Base-by-base conservation (phyloP, 1,140 invertebrate species). In the Thalassaphorura encarpata region DNA sequence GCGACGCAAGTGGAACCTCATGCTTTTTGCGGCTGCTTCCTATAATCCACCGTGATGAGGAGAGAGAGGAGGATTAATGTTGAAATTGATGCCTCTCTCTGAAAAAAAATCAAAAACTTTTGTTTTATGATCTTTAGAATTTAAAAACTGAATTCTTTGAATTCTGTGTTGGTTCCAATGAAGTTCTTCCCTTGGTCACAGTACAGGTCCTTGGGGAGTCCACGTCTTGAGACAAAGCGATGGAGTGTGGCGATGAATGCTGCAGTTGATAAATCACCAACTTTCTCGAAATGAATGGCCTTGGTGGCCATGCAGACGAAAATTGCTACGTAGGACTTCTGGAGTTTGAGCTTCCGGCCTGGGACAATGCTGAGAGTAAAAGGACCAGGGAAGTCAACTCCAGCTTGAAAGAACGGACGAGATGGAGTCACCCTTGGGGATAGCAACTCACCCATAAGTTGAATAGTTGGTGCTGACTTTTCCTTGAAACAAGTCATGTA, bases 351-450 rank as follows among this genome's bases (percentile, higher is more conserved):
- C 15, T 54, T 55, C 33, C 68, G 52, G 2, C 54, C 54, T 18
- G 47, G 45, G 19, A 56, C 45, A 13, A 48, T 49, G 49, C 66
- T 69, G 0, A 71, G 51, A n/a, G 46, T n/a, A 24, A 73, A 66
- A 8, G 69, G 68, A 3, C 73, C 73, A 1, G 67, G 69, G 53
- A 66, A 74, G 61, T 75, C 72, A 0, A 73, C 62, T 0, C 69
- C 73, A 0, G 58, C 59, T 16, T 69, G 46, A 31, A 58, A 52
- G 55, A 76, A 76, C 3, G 69, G 67, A 45, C 63, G 45, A 11
- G 31, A n/a, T 24, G 60, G 54, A 41, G 41, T 61, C 1, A 72
- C 57, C 45, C 70, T 47, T 15, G 48, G 24, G 8, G 41, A 31
- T 8, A 70, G 71, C 6, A 73, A 54, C 27, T 70, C 31, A 3